A percentile compares a stretch with the other conserved stretches of the same genome.
phyloP scores from a whole-genome alignment of 2,888 invertebrate genomes.

The Cremastobaeus sp. region DNA sequence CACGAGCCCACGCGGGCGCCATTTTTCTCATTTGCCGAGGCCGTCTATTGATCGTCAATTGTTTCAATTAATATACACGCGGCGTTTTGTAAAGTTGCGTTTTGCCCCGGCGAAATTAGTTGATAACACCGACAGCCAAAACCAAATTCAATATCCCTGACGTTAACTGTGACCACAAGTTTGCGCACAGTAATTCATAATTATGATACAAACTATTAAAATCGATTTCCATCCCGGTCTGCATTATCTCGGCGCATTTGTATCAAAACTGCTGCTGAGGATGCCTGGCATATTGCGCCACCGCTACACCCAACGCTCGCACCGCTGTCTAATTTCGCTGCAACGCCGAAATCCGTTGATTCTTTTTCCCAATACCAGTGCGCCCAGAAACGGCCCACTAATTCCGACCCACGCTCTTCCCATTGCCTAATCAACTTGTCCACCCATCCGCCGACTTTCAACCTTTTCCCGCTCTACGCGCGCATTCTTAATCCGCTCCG shows the following conservation, averaged over 20 bases:
- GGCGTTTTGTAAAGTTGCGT: conserved; percentile 2
- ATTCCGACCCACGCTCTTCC: too few species aligned
- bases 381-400: too few species aligned
- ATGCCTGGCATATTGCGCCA: conserved; percentile 32
- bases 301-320: background rate
- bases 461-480: too few species aligned
- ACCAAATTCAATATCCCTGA: conserved; percentile 56
- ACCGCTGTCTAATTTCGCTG: too few species aligned
- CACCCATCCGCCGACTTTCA: too few species aligned
- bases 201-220: conserved; percentile 51
- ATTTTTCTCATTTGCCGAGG: too few species aligned
- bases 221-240: conserved; percentile 40
- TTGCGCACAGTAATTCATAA: conserved; percentile 43
- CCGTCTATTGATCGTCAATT: too few species aligned
- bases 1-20: too few species aligned
- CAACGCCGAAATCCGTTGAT: too few species aligned
- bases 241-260: conserved; percentile 39
- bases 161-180: conserved; percentile 48
- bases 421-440: too few species aligned
- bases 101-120: conserved; percentile 19
- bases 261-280: conserved; percentile 38
- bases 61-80: background rate
- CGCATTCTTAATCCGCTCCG: too few species aligned
- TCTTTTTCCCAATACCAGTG: too few species aligned
- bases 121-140: conserved; percentile 22